phyloP scores from a whole-genome alignment of 2,888 invertebrate species.

The Heteromyza rotundicornis region DNA sequence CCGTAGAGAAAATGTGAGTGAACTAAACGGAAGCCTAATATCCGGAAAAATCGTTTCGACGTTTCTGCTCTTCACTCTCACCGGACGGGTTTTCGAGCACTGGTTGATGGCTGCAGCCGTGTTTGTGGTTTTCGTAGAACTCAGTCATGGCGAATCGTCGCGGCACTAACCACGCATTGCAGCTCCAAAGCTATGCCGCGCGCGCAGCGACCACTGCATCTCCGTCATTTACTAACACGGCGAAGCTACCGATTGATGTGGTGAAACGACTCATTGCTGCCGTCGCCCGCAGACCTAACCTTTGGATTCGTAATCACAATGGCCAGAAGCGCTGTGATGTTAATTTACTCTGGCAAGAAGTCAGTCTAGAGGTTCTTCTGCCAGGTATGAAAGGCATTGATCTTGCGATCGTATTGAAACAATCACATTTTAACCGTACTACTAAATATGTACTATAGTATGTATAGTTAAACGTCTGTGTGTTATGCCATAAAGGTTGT shows the following conservation, averaged over 20 bases:
- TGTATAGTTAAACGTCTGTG: too few relatives aligned
- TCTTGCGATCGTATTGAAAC: too few relatives aligned
- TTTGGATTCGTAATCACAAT: conserved; percentile 49
- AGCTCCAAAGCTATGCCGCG: neutral
- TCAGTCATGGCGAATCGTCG: conserved; percentile 45
- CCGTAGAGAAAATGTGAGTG: conserved; percentile 42
- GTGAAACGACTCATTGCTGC: conserved; percentile 51
- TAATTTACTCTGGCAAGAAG: conserved; percentile 49
- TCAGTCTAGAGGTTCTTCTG: conserved; percentile 49
- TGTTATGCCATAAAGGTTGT: too few relatives aligned
- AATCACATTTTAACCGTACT: too few relatives aligned
- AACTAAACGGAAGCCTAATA: conserved; percentile 47
- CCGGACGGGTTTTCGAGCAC: too few relatives aligned
- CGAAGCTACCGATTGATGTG: conserved; percentile 49
- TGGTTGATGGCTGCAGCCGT: conserved; percentile 33
- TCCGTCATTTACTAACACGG: conserved; percentile 46
- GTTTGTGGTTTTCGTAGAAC: conserved; percentile 31
- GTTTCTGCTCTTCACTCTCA: neutral
- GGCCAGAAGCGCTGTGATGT: conserved; percentile 50
- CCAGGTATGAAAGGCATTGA: conserved; percentile 41
- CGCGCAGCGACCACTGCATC: conserved; percentile 12
- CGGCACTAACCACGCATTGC: neutral
- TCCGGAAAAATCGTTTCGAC: conserved; percentile 41
- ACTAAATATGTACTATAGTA: too few relatives aligned
- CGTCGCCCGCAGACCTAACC: conserved; percentile 46